Base-by-base conservation (phyloP, 2,888 invertebrate genomes). In the Drosophila lutescens region DNA sequence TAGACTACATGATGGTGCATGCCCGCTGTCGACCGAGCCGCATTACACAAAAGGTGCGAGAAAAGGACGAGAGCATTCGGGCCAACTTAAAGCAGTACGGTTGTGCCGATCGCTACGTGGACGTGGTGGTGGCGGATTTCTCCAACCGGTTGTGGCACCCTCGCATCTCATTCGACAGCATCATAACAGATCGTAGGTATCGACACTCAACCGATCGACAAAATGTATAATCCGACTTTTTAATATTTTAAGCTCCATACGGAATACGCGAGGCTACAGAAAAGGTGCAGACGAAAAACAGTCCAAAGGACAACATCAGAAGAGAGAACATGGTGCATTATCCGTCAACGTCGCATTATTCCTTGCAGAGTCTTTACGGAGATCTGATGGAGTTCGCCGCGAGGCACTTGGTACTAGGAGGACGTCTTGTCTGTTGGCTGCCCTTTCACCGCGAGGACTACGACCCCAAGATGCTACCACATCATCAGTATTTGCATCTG, bases 261-360 rank as follows among this genome's bases (percentile, higher is more conserved):
- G 99, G 99, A 34, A 97, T 99, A 30, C 93, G 99, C 72, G 99
- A 99, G 93, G 95, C 98, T 1, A 97, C 97, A 0, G 97, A 97
- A 92, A 96, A 95, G 91, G 94, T 95, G 50, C 93, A 93, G 54
- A 87, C 85, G 2, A 92, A 92, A 65, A 26, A 23, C 0, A 73
- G 79, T 69, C 56, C 90, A 76, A 91, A 90, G 67, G 93, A 94
- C 85, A 95, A 94, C 79, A 93, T 55, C 6, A 93, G 96, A 12
- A 94, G 94, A 7, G 94, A 95, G 30, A 94, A 95, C 73, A 92
- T 93, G 10, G 94, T 94, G 40, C 97, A 97, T 90, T 94, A 96
- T 87, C 97, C 98, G 0, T 94, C 96, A 0, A 97, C 98, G 92
- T 94, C 97, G 46, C 95, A 95, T 66, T 99, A 99, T 90, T 95